A percentile compares a stretch with the other conserved stretches of the same genome.
Evolutionary conservation across 2,113 vertebrate species (phyloP).

Genomic region (Pantherophis guttatus): DNA sequence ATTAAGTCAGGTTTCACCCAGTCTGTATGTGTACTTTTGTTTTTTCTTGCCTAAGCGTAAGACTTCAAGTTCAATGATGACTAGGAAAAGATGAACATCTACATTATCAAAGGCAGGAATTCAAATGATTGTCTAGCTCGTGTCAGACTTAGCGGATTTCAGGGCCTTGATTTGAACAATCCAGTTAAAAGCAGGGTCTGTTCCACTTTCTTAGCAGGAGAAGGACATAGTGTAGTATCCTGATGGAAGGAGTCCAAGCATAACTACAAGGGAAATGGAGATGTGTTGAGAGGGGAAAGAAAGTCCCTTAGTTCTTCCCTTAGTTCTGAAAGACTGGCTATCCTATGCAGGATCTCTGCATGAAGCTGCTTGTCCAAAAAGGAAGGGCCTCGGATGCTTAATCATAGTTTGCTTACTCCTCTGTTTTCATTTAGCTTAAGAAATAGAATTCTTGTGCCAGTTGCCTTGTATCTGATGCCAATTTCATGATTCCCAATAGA

Average conservation of each 20-base stretch:
- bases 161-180: background rate
- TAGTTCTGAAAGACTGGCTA: background rate
- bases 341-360: background rate
- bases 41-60: background rate
- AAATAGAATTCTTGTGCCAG: conserved; percentile 3
- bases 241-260: background rate
- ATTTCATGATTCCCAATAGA: conserved; percentile 49
- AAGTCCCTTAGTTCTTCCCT: rapidly evolving
- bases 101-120: background rate
- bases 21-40: too few species aligned
- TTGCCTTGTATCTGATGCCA: conserved; percentile 32
- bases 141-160: background rate
- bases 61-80: background rate
- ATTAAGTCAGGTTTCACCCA: too few species aligned
- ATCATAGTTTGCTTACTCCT: conserved; percentile 31
- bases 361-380: conserved; percentile 8
- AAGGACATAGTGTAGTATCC: background rate
- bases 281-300: background rate
- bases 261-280: background rate
- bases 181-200: background rate
- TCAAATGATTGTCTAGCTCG: background rate
- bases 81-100: background rate
- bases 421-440: conserved; percentile 37
- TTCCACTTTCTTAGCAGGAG: background rate
- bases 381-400: background rate